phyloP scores from a whole-genome alignment of 1,140 invertebrate species.

The Diachasmimorpha longicaudata region DNA sequence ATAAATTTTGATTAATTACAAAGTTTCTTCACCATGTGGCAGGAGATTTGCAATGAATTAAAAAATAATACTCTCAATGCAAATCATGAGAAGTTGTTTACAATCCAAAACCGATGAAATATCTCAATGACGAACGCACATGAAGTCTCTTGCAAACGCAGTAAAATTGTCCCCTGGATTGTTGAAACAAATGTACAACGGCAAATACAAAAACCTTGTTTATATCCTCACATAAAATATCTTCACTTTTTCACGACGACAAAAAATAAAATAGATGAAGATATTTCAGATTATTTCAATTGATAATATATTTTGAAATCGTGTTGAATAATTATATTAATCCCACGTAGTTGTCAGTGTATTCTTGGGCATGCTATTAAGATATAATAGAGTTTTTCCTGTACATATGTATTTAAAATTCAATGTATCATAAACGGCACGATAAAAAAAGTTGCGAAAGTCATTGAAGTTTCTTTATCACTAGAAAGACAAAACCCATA shows the following conservation, averaged over 20 bases:
- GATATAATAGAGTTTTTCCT: neutral
- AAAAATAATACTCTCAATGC: too few relatives aligned
- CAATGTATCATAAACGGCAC: neutral
- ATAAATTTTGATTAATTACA: neutral
- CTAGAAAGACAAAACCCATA: too few relatives aligned
- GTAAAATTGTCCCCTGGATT: neutral
- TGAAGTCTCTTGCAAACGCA: neutral
- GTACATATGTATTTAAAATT: neutral
- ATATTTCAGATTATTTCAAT: neutral
- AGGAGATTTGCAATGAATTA: too few relatives aligned
- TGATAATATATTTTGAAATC: neutral
- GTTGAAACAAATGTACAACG: neutral
- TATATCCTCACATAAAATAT: neutral
- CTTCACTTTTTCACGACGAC: neutral
- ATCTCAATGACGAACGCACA: neutral
- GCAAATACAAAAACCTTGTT: neutral
- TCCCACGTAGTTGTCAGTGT: neutral
- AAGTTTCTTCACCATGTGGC: too few relatives aligned
- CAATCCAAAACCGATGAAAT: neutral
- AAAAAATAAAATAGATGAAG: neutral
- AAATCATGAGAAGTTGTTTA: too few relatives aligned
- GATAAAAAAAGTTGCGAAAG: neutral
- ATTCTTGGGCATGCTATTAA: neutral
- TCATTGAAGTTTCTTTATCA: too few relatives aligned
- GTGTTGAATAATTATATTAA: neutral